Evolutionary conservation across 92 coral and sea anemone genomes (phyloP), one percentile per base, ranked within the genome.

Genomic region (Siderastrea radians): DNA sequence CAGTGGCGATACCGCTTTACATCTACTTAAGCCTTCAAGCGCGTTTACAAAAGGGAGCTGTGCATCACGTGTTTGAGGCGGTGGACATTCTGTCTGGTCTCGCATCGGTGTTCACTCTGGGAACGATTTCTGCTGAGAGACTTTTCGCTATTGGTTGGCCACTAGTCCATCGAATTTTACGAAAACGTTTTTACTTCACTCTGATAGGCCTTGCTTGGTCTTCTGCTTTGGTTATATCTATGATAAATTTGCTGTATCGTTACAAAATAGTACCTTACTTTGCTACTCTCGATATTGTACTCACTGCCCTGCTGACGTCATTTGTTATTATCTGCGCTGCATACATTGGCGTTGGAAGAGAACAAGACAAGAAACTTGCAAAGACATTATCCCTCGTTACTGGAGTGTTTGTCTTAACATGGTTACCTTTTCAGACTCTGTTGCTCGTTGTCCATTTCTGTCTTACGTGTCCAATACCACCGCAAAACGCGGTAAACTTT

Each of bases 81-180:
- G 71, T 88, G n/a, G 95, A 92, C 71, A 88, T 92, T 15, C 62
- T 85, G 11, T 84, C 92, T 6, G 92, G 95, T 7, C 82, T 92
- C 14, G 90, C 95, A 8, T 88, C 92, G 1, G 86, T 92, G 13
- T 78, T 92, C 6, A 62, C 95, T 1, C 66, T 92, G 16, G 76
- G 86, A 45, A 68, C 77, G 46, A 84, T 92, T 48, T 84, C 92
- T 5, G 79, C 83, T 14, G 94, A 91, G 62, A 73, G 95, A 53
- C 74, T 84, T 13, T 49, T 83, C 52, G 92, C 95, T 44, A 82
- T 88, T 66, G 89, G 92, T 7, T 92, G 90, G 95, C 95, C 92
- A n/a, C 68, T 88, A 46, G 17, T 64, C 49, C 90, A 92, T 51
- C 84, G 92, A 4, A 38, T 70, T 5, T 75, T 80, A 1, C 57